Conservation (phyloP, 2,113 vertebrate species). For the Brachionichthys hirsutus region DNA sequence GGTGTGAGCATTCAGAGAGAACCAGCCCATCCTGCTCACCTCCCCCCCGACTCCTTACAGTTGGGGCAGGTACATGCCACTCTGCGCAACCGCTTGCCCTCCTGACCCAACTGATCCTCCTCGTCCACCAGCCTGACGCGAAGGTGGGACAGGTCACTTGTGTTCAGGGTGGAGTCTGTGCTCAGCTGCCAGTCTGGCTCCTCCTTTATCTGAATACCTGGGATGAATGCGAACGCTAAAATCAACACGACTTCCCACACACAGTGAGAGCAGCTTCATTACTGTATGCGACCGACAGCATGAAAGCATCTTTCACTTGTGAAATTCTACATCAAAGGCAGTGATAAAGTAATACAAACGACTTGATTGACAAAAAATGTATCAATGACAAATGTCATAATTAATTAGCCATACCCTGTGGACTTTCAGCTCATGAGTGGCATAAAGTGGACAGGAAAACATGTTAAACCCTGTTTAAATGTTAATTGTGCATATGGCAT, state of each 20-base stretch:
- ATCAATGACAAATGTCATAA: slow-evolving; percentile 19
- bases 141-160: slow-evolving; percentile 94
- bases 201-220: slow-evolving; percentile 98
- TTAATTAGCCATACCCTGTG: slow-evolving; percentile 21
- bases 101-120: slow-evolving; percentile 91
- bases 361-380: slow-evolving; percentile 26
- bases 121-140: slow-evolving; percentile 93
- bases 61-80: slow-evolving; percentile 98
- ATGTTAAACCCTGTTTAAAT: too few relatives aligned
- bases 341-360: slow-evolving; percentile 18
- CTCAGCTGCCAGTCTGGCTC: slow-evolving; percentile 97
- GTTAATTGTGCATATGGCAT: too few relatives aligned
- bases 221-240: slow-evolving; percentile 23
- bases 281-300: slow-evolving; percentile 23
- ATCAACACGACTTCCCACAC: slow-evolving; percentile 17
- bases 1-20: neutral
- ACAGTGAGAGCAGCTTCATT: slow-evolving; percentile 22
- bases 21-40: slow-evolving; percentile 74
- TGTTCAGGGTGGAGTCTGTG: slow-evolving; percentile 94
- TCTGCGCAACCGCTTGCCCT: slow-evolving; percentile 94
- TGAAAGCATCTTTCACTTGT: slow-evolving; percentile 15
- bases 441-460: slow-evolving; percentile 27
- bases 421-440: slow-evolving; percentile 23
- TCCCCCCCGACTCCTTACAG: slow-evolving; percentile 97
- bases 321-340: slow-evolving; percentile 1